phyloP scores from a whole-genome alignment of 1,140 invertebrate genomes.

The Bathynomus jamesi region DNA sequence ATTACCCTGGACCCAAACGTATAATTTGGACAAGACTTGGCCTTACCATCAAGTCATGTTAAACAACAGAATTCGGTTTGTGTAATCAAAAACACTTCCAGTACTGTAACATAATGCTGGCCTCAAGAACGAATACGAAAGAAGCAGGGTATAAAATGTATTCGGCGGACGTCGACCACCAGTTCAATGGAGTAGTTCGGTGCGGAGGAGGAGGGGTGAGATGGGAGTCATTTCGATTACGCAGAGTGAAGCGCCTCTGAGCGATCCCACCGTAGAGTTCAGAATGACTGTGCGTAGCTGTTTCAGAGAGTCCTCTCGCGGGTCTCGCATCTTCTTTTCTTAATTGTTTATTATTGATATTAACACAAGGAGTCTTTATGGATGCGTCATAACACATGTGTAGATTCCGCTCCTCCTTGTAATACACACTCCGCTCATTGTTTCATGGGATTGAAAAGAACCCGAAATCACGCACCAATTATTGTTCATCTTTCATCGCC shows the following conservation, averaged over 20 bases:
- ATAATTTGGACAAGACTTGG: not conserved
- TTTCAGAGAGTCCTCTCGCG: not conserved
- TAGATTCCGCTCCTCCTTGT: not conserved
- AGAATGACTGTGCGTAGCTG: not conserved
- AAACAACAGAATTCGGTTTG: not conserved
- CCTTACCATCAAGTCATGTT: not conserved
- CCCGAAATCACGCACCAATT: too few species aligned
- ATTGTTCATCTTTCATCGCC: too few species aligned
- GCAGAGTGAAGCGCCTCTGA: not conserved
- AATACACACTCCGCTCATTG: not conserved
- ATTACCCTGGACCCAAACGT: not conserved
- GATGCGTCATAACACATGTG: not conserved
- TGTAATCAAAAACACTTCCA: not conserved
- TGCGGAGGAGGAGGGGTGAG: not conserved
- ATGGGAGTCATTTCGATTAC: not conserved
- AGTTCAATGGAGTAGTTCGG: too few species aligned
- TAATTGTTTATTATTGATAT: constrained; percentile 1
- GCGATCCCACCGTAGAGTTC: not conserved
- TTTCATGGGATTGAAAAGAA: not conserved
- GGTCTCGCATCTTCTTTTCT: not conserved
- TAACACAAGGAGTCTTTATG: not conserved
- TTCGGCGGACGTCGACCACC: too few species aligned
- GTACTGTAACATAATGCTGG: too few species aligned
- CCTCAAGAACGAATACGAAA: too few species aligned
- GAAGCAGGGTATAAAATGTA: too few species aligned